phyloP scores from a whole-genome alignment of 2,797 vertebrate species.

The Dendrocincla tyrannina region DNA sequence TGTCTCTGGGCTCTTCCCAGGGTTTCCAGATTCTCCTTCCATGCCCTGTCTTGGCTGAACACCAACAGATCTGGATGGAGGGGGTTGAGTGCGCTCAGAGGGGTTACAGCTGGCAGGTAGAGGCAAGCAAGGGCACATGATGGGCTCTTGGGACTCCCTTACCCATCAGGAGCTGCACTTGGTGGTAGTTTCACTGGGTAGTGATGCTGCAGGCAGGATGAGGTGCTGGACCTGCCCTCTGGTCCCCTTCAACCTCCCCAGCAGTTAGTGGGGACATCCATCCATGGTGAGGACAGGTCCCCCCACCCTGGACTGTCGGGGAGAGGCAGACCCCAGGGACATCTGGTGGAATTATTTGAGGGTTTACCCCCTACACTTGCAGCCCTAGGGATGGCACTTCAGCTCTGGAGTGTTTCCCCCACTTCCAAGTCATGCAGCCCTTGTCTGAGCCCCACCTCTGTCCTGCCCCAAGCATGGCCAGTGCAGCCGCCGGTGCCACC shows the following conservation, averaged over 20 bases:
- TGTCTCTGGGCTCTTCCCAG: neutral
- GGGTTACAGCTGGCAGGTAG: neutral
- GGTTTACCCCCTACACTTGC: neutral
- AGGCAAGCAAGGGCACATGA: neutral
- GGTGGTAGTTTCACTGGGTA: neutral
- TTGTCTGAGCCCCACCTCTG: neutral
- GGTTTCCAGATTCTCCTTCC: neutral
- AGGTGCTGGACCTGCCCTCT: neutral
- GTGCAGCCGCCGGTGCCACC: neutral
- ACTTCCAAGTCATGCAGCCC: neutral
- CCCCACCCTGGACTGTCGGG: accelerated
- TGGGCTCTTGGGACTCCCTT: neutral
- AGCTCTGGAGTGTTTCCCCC: neutral
- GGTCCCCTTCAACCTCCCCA: neutral
- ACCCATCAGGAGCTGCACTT: neutral
- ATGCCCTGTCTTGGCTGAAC: neutral
- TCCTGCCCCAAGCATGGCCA: neutral
- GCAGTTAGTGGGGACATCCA: neutral
- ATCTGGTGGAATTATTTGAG: neutral
- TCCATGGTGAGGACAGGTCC: neutral
- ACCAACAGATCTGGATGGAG: neutral
- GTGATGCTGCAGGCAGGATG: neutral
- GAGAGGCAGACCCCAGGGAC: neutral
- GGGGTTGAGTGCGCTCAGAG: neutral
- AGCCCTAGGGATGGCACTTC: neutral